Conservation (phyloP, 2,888 invertebrate genomes). For the Sipha maydis region DNA sequence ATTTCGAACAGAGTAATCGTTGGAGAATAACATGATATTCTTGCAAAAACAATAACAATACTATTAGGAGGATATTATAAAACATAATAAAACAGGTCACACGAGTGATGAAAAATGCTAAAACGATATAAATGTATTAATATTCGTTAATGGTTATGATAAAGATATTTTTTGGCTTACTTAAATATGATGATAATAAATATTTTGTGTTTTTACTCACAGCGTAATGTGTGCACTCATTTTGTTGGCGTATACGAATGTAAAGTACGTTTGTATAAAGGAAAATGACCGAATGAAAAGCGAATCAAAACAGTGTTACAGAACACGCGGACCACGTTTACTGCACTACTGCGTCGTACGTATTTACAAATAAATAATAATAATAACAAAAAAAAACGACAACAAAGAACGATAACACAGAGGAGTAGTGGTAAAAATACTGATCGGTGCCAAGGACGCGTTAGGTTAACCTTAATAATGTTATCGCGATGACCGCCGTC, state of each 20-base stretch:
- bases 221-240: constrained; percentile 31
- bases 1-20: too few species aligned
- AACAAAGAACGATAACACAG: neutral
- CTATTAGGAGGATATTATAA: too few species aligned
- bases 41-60: too few species aligned
- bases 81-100: too few species aligned
- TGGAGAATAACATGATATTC: too few species aligned
- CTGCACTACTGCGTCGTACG: neutral
- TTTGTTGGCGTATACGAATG: neutral
- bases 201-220: constrained; percentile 13
- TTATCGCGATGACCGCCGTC: neutral
- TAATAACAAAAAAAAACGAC: neutral
- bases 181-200: too few species aligned
- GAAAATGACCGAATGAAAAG: neutral
- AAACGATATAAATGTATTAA: too few species aligned
- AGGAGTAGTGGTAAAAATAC: neutral
- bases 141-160: too few species aligned
- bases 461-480: neutral
- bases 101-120: too few species aligned
- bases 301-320: neutral
- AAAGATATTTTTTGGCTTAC: too few species aligned
- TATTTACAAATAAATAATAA: neutral
- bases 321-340: neutral
- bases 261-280: neutral
- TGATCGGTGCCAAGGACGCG: neutral